A percentile compares a stretch with the other conserved stretches of the same genome.
Evolutionary conservation across 37 sponge, comb jelly and placozoan genomes (phyloP).

Genomic region (Eunapius fragilis): DNA sequence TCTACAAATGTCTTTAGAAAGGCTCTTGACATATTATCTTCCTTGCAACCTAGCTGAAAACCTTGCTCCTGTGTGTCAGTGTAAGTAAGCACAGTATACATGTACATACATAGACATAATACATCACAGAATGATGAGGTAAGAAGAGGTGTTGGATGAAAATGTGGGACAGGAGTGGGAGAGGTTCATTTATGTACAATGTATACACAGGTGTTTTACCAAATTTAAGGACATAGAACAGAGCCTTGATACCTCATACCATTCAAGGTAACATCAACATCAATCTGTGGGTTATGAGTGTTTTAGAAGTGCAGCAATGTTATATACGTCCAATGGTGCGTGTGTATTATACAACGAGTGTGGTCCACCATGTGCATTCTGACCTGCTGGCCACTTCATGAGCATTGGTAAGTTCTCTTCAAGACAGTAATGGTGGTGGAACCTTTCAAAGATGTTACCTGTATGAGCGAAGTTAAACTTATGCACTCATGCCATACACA

Average conservation of each 20-base stretch:
- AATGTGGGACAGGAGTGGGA: too few species aligned
- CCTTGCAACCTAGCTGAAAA: too few species aligned
- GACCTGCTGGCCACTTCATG: neutral
- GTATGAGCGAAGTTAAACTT: neutral
- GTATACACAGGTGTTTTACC: neutral
- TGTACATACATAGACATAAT: too few species aligned
- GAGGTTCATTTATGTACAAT: too few species aligned
- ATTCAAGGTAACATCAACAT: conserved; percentile 18
- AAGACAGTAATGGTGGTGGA: conserved; percentile 26
- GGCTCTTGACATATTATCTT: too few species aligned
- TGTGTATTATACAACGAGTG: neutral
- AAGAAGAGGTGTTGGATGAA: too few species aligned
- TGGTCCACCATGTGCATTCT: neutral
- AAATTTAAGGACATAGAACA: conserved; percentile 57
- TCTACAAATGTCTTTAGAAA: too few species aligned
- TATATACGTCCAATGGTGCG: neutral
- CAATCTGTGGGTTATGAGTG: conserved; percentile 1
- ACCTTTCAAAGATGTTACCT: conserved; percentile 13
- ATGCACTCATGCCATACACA: neutral
- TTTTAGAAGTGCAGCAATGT: neutral
- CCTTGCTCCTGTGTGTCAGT: too few species aligned
- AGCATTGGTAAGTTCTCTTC: conserved; percentile 42
- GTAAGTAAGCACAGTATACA: too few species aligned
- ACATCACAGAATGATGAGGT: too few species aligned
- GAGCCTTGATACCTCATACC: conserved; percentile 37